Evolutionary conservation across 1,140 invertebrate genomes (phyloP).

Genomic region (Macrotrachela quadricornifera): DNA sequence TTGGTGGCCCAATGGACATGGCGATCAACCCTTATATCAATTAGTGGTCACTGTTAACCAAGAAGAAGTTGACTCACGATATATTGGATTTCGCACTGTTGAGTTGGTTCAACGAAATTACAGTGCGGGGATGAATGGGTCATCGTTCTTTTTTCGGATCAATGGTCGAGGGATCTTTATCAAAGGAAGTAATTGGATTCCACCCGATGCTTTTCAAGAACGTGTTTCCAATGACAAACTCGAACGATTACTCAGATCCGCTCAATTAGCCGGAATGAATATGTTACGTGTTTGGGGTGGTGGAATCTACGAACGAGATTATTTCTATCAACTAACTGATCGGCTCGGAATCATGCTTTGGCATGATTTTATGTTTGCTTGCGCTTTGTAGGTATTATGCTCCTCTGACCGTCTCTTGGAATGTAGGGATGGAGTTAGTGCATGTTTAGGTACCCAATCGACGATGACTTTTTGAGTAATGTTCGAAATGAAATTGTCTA

Average conservation of each 20-base stretch:
- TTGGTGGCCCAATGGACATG: slow-evolving; percentile 92
- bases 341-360: slow-evolving; percentile 30
- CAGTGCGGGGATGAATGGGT: neutral
- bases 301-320: slow-evolving; percentile 39
- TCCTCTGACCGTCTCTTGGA: no score
- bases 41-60: slow-evolving; percentile 32
- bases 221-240: slow-evolving; percentile 30
- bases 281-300: slow-evolving; percentile 92
- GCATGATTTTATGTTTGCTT: slow-evolving; percentile 81
- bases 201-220: slow-evolving; percentile 65
- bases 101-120: slow-evolving; percentile 34
- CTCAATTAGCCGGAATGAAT: slow-evolving; percentile 63
- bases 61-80: slow-evolving; percentile 11
- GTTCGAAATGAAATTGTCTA: slow-evolving; percentile 49
- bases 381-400: slow-evolving; percentile 47
- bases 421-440: neutral
- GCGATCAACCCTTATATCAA: slow-evolving; percentile 52
- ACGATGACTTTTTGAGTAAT: slow-evolving; percentile 44
- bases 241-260: slow-evolving; percentile 43
- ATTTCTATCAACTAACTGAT: slow-evolving; percentile 56
- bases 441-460: slow-evolving; percentile 45
- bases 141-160: slow-evolving; percentile 65
- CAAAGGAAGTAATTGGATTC: slow-evolving; percentile 86
- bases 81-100: slow-evolving; percentile 66
- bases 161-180: slow-evolving; percentile 70